phyloP scores from a whole-genome alignment of 1,140 invertebrate species.

The Drosophila nebulosa region DNA sequence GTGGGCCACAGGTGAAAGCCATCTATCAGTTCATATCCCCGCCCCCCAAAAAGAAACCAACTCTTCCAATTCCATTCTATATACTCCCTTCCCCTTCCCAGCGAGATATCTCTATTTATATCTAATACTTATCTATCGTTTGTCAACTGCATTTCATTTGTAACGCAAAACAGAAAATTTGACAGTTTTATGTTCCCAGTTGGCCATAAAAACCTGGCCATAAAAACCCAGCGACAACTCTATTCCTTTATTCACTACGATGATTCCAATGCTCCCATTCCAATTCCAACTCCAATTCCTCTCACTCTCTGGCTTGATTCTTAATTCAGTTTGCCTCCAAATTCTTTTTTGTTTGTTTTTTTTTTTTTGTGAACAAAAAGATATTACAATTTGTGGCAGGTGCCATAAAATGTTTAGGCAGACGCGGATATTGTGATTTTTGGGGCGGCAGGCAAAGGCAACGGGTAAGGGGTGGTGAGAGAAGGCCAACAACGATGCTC shows the following conservation, averaged over 20 bases:
- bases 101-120: background rate
- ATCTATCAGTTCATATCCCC: background rate
- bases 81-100: background rate
- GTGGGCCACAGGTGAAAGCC: background rate
- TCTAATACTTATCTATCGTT: slow-evolving; percentile 14
- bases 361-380: slow-evolving; percentile 1
- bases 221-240: slow-evolving; percentile 44
- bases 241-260: slow-evolving; percentile 8
- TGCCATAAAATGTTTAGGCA: slow-evolving; percentile 33
- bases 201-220: slow-evolving; percentile 30
- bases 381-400: slow-evolving; percentile 27
- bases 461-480: background rate
- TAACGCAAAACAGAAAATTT: slow-evolving; percentile 28
- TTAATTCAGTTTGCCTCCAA: background rate
- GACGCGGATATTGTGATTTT: slow-evolving; percentile 19
- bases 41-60: too few relatives aligned
- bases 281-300: background rate
- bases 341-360: too few relatives aligned
- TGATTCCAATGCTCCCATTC: background rate
- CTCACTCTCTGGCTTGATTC: background rate
- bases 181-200: slow-evolving; percentile 39
- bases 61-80: background rate
- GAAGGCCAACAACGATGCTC: background rate
- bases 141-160: slow-evolving; percentile 48
- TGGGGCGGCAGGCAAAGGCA: background rate